Base-by-base conservation (phyloP, 92 coral and sea anemone genomes). In the Phenganax marumi region DNA sequence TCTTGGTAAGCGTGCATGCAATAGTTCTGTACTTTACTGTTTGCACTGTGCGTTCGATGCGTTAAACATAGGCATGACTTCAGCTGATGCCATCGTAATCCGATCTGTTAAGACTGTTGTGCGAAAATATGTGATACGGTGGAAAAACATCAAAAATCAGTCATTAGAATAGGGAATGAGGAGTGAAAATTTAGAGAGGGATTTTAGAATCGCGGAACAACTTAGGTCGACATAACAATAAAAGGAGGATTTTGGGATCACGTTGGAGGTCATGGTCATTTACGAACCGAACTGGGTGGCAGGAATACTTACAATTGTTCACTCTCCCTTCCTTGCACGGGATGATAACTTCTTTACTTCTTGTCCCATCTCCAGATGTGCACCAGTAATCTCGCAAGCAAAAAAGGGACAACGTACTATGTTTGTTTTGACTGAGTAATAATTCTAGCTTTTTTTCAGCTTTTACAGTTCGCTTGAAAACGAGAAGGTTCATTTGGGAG, bases 401-500 rank as follows among this genome's bases (percentile, higher is more conserved):
- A 33, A 5, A 33, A 33, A 33, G 43, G 43, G 43, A 33, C 43
- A 2, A 33, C 43, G 3, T 5, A 33, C 43, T 33, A 33, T 33
- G 5, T 33, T 5, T 1, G 43, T 33, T 33, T 1, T 10, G 26
- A 1, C 26, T 0, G 10, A 63, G 11, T 18, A 46, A 51, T 10
- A 47, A 14, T 51, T n/a, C n/a, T 74, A 16, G 16, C 8, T 74
- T 50, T 70, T 21, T 85, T 88, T 57, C 33, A 93, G 97, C 97
- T 63, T 81, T 91, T 48, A 90, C 93, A 3, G 97, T 91, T 17
- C 86, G 97, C 51, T 88, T 89, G 78, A 87, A 89, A 4, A 91
- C 97, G 11, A 87, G 85, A 47, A 84, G 97, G 2, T 91, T 85
- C 84, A 91, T 91, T 69, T 92, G 97, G 23, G 97, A 91, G 68